These are phyloP conservation scores for Brachirus orientalis DNA, from an alignment of 2,113 vertebrate genomes.

Conservation along the genomic window DNA sequence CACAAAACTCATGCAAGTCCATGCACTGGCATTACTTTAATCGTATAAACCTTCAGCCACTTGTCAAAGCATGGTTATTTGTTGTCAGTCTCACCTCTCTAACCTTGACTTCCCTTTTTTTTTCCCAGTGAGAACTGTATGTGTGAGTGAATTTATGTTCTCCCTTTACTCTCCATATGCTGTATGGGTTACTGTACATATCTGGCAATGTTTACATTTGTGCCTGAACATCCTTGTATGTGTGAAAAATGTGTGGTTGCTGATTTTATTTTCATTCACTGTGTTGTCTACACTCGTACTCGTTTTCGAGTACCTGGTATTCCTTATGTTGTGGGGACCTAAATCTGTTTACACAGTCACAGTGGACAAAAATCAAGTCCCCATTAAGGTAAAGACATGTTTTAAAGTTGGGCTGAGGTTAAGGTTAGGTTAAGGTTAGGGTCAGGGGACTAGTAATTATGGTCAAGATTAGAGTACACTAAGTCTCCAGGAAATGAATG, in stretches of 20 bases:
- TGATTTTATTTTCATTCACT: constrained; percentile 13
- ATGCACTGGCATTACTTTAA: neutral
- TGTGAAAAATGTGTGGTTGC: constrained; percentile 5
- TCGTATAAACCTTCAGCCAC: neutral
- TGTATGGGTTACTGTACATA: neutral
- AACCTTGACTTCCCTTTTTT: neutral
- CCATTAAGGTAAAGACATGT: no score
- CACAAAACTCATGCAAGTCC: neutral
- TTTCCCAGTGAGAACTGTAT: neutral
- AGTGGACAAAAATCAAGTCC: no score
- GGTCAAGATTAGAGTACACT: no score
- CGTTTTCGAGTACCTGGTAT: no score
- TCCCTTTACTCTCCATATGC: no score
- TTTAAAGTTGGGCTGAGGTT: no score
- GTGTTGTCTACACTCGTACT: constrained; percentile 6
- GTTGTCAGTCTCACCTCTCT: neutral
- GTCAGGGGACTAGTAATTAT: no score
- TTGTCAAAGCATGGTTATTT: no score
- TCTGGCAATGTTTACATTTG: neutral
- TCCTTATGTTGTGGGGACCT: no score
- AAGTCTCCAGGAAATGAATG: no score
- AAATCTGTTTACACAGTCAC: no score
- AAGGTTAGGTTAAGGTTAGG: no score
- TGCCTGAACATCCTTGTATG: neutral
- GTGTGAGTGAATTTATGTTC: constrained; percentile 1